Evolutionary conservation across 2,113 vertebrate genomes (phyloP), one percentile per base, ranked within the genome.

Genomic region (Strix uralensis): DNA sequence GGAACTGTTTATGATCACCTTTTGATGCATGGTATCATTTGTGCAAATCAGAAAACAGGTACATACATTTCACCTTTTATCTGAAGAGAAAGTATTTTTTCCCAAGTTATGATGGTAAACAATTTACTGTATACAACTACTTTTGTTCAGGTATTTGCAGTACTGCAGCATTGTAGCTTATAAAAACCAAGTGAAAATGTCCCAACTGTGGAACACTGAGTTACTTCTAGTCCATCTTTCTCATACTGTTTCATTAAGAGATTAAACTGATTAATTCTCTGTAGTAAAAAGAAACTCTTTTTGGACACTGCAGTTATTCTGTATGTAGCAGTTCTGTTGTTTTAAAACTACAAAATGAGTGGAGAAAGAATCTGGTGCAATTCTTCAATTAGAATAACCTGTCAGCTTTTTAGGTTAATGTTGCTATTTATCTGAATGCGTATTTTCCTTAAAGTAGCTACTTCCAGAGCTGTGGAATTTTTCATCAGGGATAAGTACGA

Each of bases 401-500:
- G 0, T 52, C 18, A 51, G 26, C 15, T 51, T 84, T 84, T 46
- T 67, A 63, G 16, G 7, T 87, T 92, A n/a, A 92, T 88, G 51
- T 84, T 70, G 23, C 42, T 88, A 2, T 86, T 78, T 80, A 44
- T 84, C 26, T 70, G 52, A 90, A 66, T 79, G 38, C 6, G 0
- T 69, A 7, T 97, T 98, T 98, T 98, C 98, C 99, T 99, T 98
- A 98, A 99, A 97, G 58, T 75, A 52, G 59, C 38, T 97, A 54
- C 98, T 97, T 97, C 85, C 98, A 99, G 99, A 99, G 98, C 99
- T 65, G 99, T 99, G 98, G 99, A 99, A 94, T 99, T 99, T 98
- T 99, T 99, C 98, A 99, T 99, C 98, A 98, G 99, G 97, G 99
- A 99, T 98, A 99, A 99, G 96, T 99, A 99, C 4, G 99, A 99